Evolutionary conservation across 2,888 invertebrate genomes (phyloP).

Genomic region (Parelbella ahira): DNA sequence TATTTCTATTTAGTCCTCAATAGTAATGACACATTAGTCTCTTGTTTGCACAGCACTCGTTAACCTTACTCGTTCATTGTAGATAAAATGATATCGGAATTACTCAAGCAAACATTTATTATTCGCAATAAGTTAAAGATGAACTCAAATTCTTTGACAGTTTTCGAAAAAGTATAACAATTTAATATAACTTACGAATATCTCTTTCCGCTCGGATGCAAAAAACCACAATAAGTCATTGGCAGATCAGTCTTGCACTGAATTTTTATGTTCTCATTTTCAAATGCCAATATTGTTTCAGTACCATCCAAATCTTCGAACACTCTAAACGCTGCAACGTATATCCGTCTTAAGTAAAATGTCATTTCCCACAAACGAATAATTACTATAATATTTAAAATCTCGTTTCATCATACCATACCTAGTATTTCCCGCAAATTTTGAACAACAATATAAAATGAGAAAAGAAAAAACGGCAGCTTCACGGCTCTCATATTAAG

Average conservation of each 20-base stretch:
- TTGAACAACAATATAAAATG: constrained; percentile 20
- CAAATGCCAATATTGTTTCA: constrained; percentile 58
- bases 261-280: constrained; percentile 55
- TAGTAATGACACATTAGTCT: too few relatives aligned
- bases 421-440: constrained; percentile 21
- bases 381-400: too few relatives aligned
- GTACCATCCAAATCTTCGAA: constrained; percentile 47
- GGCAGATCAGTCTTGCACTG: constrained; percentile 57
- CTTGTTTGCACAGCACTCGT: too few relatives aligned
- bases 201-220: constrained; percentile 63
- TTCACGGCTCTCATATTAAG: constrained; percentile 4
- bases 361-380: background rate
- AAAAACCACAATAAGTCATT: constrained; percentile 68
- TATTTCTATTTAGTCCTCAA: too few relatives aligned
- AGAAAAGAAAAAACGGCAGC: background rate
- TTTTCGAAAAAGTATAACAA: too few relatives aligned
- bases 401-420: too few relatives aligned
- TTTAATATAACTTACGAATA: constrained; percentile 64
- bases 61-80: too few relatives aligned
- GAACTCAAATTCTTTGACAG: too few relatives aligned
- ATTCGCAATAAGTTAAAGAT: too few relatives aligned
- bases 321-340: constrained; percentile 55
- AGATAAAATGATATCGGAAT: too few relatives aligned
- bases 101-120: too few relatives aligned
- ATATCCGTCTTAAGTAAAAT: too few relatives aligned